Conservation (phyloP, 2,888 invertebrate species). For the Mythimna impura region DNA sequence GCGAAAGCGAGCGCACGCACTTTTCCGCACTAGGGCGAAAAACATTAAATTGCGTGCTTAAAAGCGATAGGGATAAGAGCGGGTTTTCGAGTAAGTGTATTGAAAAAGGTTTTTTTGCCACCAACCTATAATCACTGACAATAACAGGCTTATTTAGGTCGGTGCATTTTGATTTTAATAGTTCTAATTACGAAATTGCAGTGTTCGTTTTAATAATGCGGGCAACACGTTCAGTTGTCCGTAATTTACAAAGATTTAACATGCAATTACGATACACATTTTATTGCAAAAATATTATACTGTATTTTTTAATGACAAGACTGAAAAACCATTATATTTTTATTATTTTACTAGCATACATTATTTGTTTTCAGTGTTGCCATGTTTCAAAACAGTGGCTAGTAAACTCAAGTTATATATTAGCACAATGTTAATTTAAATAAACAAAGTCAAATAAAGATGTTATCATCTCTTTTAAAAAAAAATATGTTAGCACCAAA, state of each 20-base stretch:
- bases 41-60: no score
- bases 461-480: neutral
- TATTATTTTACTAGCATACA: neutral
- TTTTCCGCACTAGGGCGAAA: no score
- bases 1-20: no score
- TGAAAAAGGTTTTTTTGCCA: neutral
- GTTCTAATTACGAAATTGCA: slow-evolving; percentile 23
- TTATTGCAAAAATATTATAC: slow-evolving; percentile 23
- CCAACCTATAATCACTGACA: neutral
- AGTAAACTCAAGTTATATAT: slow-evolving; percentile 31
- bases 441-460: slow-evolving; percentile 36
- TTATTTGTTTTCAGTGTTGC: slow-evolving; percentile 16
- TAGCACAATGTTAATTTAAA: slow-evolving; percentile 49
- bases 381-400: slow-evolving; percentile 26
- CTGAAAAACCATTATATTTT: slow-evolving; percentile 1
- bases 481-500: slow-evolving; percentile 18
- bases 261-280: slow-evolving; percentile 54
- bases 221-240: slow-evolving; percentile 64
- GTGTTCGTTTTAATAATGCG: slow-evolving; percentile 38
- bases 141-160: neutral
- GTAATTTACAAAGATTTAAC: slow-evolving; percentile 42
- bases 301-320: slow-evolving; percentile 33
- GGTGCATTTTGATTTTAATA: neutral
- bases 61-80: no score
- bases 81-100: no score